A percentile compares a stretch with the other conserved stretches of the same genome.
Evolutionary conservation across 1,140 invertebrate species (phyloP).

Genomic region (Procambarus virginalis): DNA sequence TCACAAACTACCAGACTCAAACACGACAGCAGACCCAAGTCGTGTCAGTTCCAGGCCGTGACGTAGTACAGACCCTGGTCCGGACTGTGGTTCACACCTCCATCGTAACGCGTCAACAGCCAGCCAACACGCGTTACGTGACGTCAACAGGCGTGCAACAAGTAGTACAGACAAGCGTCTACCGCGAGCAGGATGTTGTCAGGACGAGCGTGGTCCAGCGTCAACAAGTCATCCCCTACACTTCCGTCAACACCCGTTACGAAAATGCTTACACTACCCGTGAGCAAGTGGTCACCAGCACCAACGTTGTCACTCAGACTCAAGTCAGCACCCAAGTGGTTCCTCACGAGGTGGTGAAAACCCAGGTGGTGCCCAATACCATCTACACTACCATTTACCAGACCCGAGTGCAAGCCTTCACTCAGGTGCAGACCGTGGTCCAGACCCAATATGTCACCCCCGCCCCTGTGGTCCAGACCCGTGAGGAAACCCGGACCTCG

Average conservation of each 20-base stretch:
- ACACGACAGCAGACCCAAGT: constrained; percentile 15
- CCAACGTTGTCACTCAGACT: constrained; percentile 52
- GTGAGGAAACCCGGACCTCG: constrained; percentile 20
- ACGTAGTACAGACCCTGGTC: constrained; percentile 29
- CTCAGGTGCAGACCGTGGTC: constrained; percentile 53
- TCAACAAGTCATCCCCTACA: constrained; percentile 50
- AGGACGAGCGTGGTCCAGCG: constrained; percentile 37
- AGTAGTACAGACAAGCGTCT: constrained; percentile 34
- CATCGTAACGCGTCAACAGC: constrained; percentile 25
- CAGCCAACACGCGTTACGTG: constrained; percentile 41
- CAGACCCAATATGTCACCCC: constrained; percentile 46
- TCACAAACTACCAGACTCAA: constrained; percentile 41
- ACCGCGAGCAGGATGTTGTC: constrained; percentile 28
- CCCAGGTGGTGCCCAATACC: constrained; percentile 39
- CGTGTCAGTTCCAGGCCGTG: constrained; percentile 15
- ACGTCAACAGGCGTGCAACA: constrained; percentile 44
- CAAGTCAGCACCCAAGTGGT: constrained; percentile 36
- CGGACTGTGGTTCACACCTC: constrained; percentile 55
- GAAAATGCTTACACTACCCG: constrained; percentile 28
- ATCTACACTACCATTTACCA: constrained; percentile 43
- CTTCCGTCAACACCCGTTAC: constrained; percentile 49
- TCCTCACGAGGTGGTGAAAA: constrained; percentile 44
- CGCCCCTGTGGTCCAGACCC: constrained; percentile 35
- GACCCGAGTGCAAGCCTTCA: constrained; percentile 53
- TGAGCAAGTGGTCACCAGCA: constrained; percentile 50